Base-by-base conservation (phyloP, 2,797 vertebrate species). In the Amblyraja radiata region DNA sequence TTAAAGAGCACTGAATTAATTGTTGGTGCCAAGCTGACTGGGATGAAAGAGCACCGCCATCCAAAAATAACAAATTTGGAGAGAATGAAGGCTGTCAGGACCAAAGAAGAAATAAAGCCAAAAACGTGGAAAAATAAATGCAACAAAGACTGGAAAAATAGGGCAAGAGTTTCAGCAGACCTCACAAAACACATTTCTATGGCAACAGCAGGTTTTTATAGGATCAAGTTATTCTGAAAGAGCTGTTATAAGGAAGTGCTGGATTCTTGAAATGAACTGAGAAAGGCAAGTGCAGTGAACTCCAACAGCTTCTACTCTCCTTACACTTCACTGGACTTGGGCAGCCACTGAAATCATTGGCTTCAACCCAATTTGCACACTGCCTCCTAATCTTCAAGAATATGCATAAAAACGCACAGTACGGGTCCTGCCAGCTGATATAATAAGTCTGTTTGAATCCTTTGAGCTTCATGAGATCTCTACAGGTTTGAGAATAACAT, bases 51-150 rank as follows among this genome's bases (percentile, higher is more conserved):
- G 4, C 1, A 65, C 76, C 91, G 93, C 76, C 23, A 93, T 93
- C 58, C 93, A 93, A 94, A 93, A 94, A 94, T 81, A 90, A 68
- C 18, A 90, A 76, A 23, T 18, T 80, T 32, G 25, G 93, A 58
- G 63, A 94, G 84, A 93, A 28, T 93, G 90, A 93, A 93, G 58
- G 94, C 94, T 88, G 23, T 78, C 79, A 93, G 58, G 93, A 93
- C 93, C 93, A 94, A 94, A 94, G 94, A 93, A 73, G 9, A 54
- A 94, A 93, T 92, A 46, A 36, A 92, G 90, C 90, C 65, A 94
- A 94, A 94, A 83, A 93, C 10, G 25, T 63, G 93, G 83, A 93
- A 94, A 95, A 95, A 94, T 68, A 95, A 95, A 94, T 93, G 93
- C 5, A 68, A 92, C 25, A 2, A 93, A 94, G 93, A 39, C 68